Conservation (phyloP, 2,113 vertebrate genomes). For the Saguinus imperator region DNA sequence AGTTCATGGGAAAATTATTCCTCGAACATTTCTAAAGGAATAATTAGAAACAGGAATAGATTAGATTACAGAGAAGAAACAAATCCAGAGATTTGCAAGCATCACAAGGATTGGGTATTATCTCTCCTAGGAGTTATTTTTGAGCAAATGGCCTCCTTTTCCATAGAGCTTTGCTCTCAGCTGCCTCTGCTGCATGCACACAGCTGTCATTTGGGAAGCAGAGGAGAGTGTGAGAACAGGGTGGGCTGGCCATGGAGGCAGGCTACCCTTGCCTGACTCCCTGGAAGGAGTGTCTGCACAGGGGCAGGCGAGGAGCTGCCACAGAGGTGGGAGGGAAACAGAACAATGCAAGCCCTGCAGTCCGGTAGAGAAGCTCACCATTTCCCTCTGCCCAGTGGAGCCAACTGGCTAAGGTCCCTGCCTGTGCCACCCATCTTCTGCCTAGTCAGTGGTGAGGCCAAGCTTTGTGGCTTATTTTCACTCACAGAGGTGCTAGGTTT, state of each 20-base stretch:
- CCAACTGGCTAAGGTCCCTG: accelerated
- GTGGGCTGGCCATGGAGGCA: background rate
- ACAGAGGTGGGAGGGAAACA: background rate
- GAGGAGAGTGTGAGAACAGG: background rate
- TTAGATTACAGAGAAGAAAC: background rate
- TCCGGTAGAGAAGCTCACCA: accelerated
- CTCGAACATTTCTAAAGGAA: background rate
- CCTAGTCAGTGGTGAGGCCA: no score
- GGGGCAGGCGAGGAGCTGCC: background rate
- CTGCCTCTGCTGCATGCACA: background rate
- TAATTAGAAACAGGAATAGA: background rate
- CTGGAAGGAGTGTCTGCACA: background rate
- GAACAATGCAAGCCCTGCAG: accelerated
- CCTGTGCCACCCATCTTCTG: background rate
- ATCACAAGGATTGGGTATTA: background rate
- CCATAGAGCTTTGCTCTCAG: background rate
- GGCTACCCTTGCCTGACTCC: background rate
- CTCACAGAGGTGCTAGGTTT: background rate
- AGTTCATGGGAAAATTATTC: background rate
- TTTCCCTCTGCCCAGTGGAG: background rate
- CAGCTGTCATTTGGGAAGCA: no score
- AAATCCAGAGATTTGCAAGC: background rate
- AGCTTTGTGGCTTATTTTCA: background rate
- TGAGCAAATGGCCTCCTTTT: background rate
- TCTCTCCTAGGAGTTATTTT: background rate